Percentiles rank a stretch among this genome's conserved stretches.
These are phyloP conservation scores for Smutsia temminckii DNA, from an alignment of 2,797 vertebrate species.

Conservation along the genomic window DNA sequence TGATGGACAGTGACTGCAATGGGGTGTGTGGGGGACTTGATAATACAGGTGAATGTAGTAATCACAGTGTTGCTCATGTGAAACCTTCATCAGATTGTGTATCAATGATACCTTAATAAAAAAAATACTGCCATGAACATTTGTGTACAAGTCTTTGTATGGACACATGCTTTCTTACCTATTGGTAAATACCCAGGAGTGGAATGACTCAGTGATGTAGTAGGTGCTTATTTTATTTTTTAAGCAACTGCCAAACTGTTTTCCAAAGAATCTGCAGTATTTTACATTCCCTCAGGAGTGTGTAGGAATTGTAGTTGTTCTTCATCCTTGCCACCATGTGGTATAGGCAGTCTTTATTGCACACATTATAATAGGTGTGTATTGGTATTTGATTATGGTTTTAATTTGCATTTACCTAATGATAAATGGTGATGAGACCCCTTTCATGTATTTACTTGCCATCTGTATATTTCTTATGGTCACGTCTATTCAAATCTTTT, in stretches of 20 bases:
- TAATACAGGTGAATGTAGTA: too few relatives aligned
- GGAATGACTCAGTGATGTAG: background rate
- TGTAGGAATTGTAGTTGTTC: background rate
- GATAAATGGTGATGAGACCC: background rate
- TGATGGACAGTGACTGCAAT: too few relatives aligned
- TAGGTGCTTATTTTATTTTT: background rate
- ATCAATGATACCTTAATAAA: too few relatives aligned
- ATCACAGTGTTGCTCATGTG: too few relatives aligned
- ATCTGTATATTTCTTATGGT: background rate
- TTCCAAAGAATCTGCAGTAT: background rate
- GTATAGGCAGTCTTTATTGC: background rate
- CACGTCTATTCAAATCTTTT: conserved; percentile 11
- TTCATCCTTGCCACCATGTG: background rate
- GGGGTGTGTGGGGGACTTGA: too few relatives aligned
- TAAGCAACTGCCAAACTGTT: background rate
- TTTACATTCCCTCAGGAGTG: background rate
- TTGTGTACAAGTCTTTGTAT: background rate
- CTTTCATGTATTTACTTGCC: background rate
- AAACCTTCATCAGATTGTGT: too few relatives aligned
- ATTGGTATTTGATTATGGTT: background rate
- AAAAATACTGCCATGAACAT: background rate
- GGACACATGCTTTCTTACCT: background rate
- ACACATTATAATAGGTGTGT: background rate
- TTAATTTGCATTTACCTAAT: conserved; percentile 37
- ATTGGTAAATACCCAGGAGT: background rate